A percentile compares a stretch with the other conserved stretches of the same genome.
Conservation (phyloP, 2,113 vertebrate species). For the Trichechus manatus region DNA sequence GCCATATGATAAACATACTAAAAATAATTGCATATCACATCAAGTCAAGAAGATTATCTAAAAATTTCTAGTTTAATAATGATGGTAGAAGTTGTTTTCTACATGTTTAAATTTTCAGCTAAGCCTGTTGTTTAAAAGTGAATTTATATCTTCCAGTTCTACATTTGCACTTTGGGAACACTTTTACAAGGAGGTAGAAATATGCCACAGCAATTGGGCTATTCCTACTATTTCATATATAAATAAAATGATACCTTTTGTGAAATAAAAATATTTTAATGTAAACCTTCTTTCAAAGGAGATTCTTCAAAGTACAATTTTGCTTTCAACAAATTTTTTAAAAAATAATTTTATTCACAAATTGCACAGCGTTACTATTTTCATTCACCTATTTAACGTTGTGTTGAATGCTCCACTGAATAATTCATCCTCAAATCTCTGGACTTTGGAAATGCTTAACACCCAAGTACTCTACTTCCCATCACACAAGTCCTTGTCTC, state of each 20-base stretch:
- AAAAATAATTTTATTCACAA: background rate
- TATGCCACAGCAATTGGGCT: background rate
- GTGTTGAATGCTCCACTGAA: background rate
- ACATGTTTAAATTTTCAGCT: background rate
- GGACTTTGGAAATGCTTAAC: background rate
- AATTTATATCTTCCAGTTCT: background rate
- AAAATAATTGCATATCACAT: background rate
- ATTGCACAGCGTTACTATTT: background rate
- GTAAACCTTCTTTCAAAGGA: background rate
- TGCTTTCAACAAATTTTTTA: background rate
- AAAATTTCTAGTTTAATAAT: background rate
- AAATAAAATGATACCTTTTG: background rate
- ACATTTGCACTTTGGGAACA: background rate
- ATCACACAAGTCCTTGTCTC: background rate
- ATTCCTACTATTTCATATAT: background rate
- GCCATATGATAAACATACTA: background rate
- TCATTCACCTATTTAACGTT: background rate
- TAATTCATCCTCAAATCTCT: background rate
- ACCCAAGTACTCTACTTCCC: no score
- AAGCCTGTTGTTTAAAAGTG: background rate
- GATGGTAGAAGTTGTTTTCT: background rate
- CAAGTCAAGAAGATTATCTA: background rate
- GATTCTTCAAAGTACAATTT: background rate
- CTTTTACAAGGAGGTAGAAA: background rate
- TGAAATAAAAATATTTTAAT: constrained; percentile 40